phyloP scores from a whole-genome alignment of 2,888 invertebrate genomes.

The Lasius fuliginosus region DNA sequence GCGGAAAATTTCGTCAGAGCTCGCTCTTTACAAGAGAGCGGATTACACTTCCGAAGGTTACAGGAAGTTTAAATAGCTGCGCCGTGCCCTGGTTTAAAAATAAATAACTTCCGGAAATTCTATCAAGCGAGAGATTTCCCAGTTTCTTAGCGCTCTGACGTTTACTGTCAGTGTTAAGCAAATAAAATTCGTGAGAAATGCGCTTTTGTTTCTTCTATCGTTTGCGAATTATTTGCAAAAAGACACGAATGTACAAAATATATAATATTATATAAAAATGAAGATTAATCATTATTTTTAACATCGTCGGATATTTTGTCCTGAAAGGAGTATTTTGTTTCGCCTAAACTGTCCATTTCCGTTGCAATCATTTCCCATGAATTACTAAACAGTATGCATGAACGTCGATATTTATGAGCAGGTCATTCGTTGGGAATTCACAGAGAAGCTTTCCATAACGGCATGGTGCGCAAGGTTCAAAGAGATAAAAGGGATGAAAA shows the following conservation, averaged over 20 bases:
- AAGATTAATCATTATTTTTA: neutral
- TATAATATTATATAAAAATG: neutral
- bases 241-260: neutral
- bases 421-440: conserved; percentile 54
- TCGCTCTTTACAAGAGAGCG: conserved; percentile 31
- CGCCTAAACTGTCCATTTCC: conserved; percentile 21
- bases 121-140: neutral
- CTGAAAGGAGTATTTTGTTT: neutral
- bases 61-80: conserved; percentile 43
- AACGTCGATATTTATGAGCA: conserved; percentile 50
- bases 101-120: conserved; percentile 39
- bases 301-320: neutral
- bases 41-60: conserved; percentile 43
- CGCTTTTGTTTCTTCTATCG: neutral
- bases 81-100: conserved; percentile 27
- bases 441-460: conserved; percentile 41
- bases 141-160: neutral
- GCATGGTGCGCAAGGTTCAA: conserved; percentile 19
- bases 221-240: neutral
- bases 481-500: conserved; percentile 53
- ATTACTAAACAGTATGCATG: conserved; percentile 37
- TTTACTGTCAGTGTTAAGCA: conserved; percentile 12
- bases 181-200: neutral
- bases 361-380: conserved; percentile 3
- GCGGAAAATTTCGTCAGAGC: conserved; percentile 56